These are phyloP conservation scores for Callitettix versicolor DNA, from an alignment of 1,140 invertebrate species.

Conservation along the genomic window DNA sequence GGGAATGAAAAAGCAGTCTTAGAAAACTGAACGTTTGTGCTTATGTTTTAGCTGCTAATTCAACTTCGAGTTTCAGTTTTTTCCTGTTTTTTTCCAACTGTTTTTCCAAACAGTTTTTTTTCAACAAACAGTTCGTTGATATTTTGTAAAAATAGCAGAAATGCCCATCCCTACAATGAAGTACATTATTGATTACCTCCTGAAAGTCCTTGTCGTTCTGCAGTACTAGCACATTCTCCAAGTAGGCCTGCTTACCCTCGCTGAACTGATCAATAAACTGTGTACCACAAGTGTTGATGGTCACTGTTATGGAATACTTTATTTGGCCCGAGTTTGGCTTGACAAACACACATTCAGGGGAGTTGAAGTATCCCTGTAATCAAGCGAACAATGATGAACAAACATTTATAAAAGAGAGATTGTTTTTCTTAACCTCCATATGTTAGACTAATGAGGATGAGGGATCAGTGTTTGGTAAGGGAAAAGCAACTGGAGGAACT, in stretches of 20 bases:
- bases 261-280: constrained; percentile 70
- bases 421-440: neutral
- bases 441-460: too few relatives aligned
- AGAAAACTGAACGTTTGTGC: too few relatives aligned
- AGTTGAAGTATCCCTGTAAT: constrained; percentile 54
- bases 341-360: constrained; percentile 61
- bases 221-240: constrained; percentile 69
- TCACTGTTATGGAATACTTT: constrained; percentile 63
- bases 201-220: constrained; percentile 71
- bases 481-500: too few relatives aligned
- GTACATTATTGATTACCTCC: constrained; percentile 44
- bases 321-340: constrained; percentile 53
- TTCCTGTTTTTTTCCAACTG: too few relatives aligned
- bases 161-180: too few relatives aligned
- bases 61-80: too few relatives aligned
- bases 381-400: neutral
- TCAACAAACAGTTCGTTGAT: too few relatives aligned
- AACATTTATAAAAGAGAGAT: neutral
- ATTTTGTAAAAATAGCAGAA: too few relatives aligned
- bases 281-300: constrained; percentile 65
- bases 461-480: neutral
- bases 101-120: too few relatives aligned
- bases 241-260: constrained; percentile 57
- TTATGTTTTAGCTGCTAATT: too few relatives aligned
- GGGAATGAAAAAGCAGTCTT: too few relatives aligned